Percentiles rank a stretch among this genome's conserved stretches.
Evolutionary conservation across 2,888 invertebrate species (phyloP).

Genomic region (Drosophila mimica): DNA sequence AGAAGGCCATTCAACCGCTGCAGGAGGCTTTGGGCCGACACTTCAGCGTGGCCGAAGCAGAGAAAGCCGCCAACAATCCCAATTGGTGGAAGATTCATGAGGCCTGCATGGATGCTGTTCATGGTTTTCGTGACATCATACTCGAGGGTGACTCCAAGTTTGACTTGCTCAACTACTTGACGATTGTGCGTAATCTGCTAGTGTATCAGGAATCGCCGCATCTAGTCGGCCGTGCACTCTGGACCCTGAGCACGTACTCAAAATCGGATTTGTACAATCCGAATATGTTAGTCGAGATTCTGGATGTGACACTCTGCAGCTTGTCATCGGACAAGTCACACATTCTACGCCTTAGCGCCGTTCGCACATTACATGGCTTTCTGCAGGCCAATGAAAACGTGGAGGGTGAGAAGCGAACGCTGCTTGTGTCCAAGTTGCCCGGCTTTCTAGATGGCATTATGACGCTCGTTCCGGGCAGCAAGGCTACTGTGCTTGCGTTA

Average conservation of each 20-base stretch:
- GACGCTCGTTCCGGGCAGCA: conserved; percentile 85
- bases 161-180: conserved; percentile 84
- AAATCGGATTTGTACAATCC: conserved; percentile 83
- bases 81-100: conserved; percentile 90
- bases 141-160: conserved; percentile 83
- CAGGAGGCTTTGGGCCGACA: conserved; percentile 87
- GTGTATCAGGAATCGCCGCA: conserved; percentile 82
- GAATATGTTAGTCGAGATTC: conserved; percentile 83
- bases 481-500: conserved; percentile 86
- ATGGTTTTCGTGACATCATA: conserved; percentile 85
- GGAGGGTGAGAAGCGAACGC: conserved; percentile 83
- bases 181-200: conserved; percentile 82
- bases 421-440: conserved; percentile 85
- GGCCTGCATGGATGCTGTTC: conserved; percentile 88
- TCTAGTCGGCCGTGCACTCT: conserved; percentile 83
- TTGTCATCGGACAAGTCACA: conserved; percentile 82
- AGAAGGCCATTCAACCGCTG: conserved; percentile 86
- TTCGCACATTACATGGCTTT: conserved; percentile 83
- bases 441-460: conserved; percentile 86
- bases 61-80: conserved; percentile 85
- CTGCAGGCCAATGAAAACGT: conserved; percentile 86
- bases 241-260: conserved; percentile 84
- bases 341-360: conserved; percentile 82
- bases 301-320: conserved; percentile 82
- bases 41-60: conserved; percentile 86